phyloP scores from a whole-genome alignment of 2,797 vertebrate genomes.

The Podarcis lilfordi region DNA sequence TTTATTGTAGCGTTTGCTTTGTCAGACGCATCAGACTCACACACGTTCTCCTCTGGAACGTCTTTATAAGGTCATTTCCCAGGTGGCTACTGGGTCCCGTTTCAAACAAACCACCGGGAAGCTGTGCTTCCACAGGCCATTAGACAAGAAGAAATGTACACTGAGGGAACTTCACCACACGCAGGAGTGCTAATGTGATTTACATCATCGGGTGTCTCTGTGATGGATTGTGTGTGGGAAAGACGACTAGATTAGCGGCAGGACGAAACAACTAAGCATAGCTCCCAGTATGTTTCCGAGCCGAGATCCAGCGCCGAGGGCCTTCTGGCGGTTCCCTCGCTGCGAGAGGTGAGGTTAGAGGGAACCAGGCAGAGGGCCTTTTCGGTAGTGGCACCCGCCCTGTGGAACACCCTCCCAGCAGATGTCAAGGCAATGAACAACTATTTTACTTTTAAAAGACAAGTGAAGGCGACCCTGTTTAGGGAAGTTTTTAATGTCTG shows the following conservation, averaged over 20 bases:
- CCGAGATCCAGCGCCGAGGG: no score
- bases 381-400: no score
- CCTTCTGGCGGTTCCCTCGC: no score
- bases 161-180: background rate
- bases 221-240: constrained; percentile 3
- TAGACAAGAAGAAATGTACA: background rate
- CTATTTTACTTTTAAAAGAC: no score
- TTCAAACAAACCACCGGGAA: background rate
- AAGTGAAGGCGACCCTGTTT: no score
- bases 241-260: background rate
- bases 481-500: no score
- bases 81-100: background rate
- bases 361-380: no score
- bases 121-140: constrained; percentile 15
- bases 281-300: no score
- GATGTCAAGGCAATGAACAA: no score
- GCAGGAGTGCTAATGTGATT: background rate
- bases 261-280: background rate
- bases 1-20: background rate
- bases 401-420: no score
- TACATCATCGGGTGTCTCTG: background rate
- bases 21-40: background rate
- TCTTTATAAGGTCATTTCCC: background rate
- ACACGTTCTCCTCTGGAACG: background rate
- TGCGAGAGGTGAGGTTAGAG: no score